phyloP scores from a whole-genome alignment of 2,113 vertebrate genomes.

The Xenopus laevis region DNA sequence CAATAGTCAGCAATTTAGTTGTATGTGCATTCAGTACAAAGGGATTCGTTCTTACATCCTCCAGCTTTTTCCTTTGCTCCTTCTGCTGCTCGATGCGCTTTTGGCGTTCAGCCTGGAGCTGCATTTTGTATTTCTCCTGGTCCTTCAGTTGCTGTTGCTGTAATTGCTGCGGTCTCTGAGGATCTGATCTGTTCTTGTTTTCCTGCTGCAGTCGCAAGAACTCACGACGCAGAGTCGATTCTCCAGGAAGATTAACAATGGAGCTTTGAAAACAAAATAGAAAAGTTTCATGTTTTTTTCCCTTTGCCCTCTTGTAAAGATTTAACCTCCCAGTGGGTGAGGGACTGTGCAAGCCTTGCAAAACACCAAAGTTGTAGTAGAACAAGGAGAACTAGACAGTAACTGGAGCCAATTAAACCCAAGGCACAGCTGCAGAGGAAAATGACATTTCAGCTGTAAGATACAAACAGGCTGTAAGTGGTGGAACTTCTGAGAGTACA shows the following conservation, averaged over 20 bases:
- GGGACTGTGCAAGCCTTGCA: slow-evolving; percentile 17
- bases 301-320: slow-evolving; percentile 16
- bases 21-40: slow-evolving; percentile 26
- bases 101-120: slow-evolving; percentile 75
- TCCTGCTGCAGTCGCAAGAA: slow-evolving; percentile 87
- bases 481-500: too few relatives aligned
- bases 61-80: slow-evolving; percentile 77
- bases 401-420: neutral
- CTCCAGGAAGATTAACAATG: slow-evolving; percentile 83
- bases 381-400: slow-evolving; percentile 4
- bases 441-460: neutral
- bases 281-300: slow-evolving; percentile 17
- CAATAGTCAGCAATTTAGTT: slow-evolving; percentile 1
- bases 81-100: slow-evolving; percentile 81
- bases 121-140: slow-evolving; percentile 82
- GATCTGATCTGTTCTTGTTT: slow-evolving; percentile 65
- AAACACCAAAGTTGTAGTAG: slow-evolving; percentile 16
- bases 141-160: slow-evolving; percentile 75
- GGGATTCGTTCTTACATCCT: slow-evolving; percentile 68
- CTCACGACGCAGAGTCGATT: slow-evolving; percentile 78
- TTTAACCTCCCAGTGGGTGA: slow-evolving; percentile 22
- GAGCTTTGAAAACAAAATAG: slow-evolving; percentile 66
- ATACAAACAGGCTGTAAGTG: neutral
- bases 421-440: neutral
- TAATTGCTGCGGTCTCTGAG: slow-evolving; percentile 56